A percentile compares a stretch with the other conserved stretches of the same genome.
These are phyloP conservation scores for Asobara japonica DNA, from an alignment of 1,140 invertebrate species.

Conservation along the genomic window DNA sequence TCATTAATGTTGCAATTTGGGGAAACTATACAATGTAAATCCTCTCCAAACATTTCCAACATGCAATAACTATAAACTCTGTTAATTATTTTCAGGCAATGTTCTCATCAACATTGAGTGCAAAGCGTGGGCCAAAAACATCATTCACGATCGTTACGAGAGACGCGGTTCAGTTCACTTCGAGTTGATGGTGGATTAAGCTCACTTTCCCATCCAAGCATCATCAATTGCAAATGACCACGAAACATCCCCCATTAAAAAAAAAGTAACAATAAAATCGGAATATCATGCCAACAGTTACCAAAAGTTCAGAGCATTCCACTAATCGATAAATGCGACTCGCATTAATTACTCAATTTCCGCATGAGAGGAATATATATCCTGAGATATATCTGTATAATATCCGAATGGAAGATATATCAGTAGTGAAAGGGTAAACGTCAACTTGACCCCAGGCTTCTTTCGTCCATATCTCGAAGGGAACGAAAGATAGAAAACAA, in stretches of 20 bases:
- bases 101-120: constrained; percentile 96
- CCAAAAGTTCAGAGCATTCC: background rate
- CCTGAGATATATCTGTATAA: no score
- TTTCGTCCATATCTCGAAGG: no score
- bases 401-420: no score
- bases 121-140: constrained; percentile 96
- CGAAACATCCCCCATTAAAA: background rate
- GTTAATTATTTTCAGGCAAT: constrained; percentile 71
- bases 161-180: constrained; percentile 94
- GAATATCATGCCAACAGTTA: background rate
- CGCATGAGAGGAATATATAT: background rate
- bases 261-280: constrained; percentile 2
- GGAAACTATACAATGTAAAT: no score
- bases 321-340: background rate
- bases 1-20: no score
- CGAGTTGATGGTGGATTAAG: constrained; percentile 93
- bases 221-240: constrained; percentile 1
- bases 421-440: no score
- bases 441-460: no score
- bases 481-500: no score
- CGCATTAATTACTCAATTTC: background rate
- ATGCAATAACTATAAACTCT: background rate
- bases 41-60: background rate
- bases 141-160: constrained; percentile 85
- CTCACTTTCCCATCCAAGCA: background rate